Evolutionary conservation across 2,797 vertebrate species (phyloP).

Genomic region (Garrulus glandarius): DNA sequence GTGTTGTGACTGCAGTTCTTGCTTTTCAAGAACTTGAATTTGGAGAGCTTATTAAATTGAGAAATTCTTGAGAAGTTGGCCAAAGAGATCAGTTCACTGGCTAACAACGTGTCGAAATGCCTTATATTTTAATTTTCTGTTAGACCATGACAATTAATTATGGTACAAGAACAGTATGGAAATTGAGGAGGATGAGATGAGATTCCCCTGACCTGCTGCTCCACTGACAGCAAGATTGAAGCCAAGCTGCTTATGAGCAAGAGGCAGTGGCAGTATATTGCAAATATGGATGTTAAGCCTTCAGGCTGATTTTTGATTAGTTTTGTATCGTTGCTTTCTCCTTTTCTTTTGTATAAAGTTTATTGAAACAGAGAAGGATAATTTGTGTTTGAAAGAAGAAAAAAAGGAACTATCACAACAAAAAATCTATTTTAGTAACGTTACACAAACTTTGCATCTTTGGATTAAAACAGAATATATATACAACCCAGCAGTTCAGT

Average conservation of each 20-base stretch:
- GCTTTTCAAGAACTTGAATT: neutral
- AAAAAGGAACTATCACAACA: neutral
- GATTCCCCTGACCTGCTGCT: constrained; percentile 28
- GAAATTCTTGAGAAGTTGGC: constrained; percentile 7
- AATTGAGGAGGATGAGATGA: constrained; percentile 42
- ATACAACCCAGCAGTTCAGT: neutral
- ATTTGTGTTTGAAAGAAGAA: constrained; percentile 43
- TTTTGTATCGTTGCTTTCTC: constrained; percentile 43
- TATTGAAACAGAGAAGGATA: constrained; percentile 41
- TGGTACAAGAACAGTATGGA: neutral
- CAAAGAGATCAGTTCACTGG: neutral
- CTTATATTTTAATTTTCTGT: constrained; percentile 48
- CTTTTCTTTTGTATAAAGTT: constrained; percentile 38
- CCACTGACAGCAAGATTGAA: constrained; percentile 15
- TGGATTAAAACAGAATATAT: neutral
- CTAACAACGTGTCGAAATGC: neutral
- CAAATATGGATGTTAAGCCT: constrained; percentile 27
- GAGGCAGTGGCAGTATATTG: neutral
- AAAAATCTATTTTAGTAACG: constrained; percentile 4
- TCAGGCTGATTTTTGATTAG: constrained; percentile 45
- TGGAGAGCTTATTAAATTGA: neutral
- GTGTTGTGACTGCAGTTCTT: neutral
- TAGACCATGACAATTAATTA: constrained; percentile 50
- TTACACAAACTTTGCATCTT: neutral
- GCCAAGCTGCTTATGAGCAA: constrained; percentile 14